These are phyloP conservation scores for Actinia equina DNA, from an alignment of 64 coral and sea anemone genomes.

Conservation along the genomic window DNA sequence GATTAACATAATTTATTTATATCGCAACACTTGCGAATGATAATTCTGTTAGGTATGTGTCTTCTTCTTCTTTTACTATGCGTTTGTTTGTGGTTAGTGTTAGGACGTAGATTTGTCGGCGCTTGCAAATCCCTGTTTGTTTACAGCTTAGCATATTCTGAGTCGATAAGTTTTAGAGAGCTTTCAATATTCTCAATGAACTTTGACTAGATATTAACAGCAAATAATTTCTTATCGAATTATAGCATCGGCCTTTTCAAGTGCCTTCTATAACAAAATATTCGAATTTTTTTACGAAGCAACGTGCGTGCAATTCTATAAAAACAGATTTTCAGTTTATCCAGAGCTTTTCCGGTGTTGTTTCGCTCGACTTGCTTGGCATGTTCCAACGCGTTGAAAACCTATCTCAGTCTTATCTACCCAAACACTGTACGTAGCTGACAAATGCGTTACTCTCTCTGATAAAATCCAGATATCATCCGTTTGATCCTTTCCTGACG, in stretches of 20 bases:
- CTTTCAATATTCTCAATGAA: background rate
- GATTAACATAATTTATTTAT: background rate
- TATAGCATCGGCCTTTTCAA: background rate
- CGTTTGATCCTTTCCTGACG: background rate
- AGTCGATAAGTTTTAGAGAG: background rate
- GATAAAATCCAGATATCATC: background rate
- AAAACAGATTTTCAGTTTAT: background rate
- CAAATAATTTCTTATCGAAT: background rate
- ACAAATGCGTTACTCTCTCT: background rate
- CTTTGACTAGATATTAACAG: background rate
- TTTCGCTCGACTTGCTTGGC: background rate
- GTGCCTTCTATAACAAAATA: no score
- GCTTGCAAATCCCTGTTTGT: background rate
- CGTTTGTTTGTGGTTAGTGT: background rate
- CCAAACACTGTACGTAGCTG: background rate
- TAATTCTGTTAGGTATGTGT: background rate
- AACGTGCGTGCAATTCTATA: background rate
- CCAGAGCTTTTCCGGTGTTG: background rate
- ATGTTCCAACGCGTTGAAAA: background rate
- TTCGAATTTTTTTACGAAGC: background rate
- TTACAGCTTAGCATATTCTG: background rate
- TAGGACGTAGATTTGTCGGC: background rate
- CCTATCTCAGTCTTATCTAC: slow-evolving; percentile 9
- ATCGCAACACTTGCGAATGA: background rate
- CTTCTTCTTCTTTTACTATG: background rate